Base-by-base conservation (phyloP, 2,888 invertebrate species). In the Notocelia uddmanniana region DNA sequence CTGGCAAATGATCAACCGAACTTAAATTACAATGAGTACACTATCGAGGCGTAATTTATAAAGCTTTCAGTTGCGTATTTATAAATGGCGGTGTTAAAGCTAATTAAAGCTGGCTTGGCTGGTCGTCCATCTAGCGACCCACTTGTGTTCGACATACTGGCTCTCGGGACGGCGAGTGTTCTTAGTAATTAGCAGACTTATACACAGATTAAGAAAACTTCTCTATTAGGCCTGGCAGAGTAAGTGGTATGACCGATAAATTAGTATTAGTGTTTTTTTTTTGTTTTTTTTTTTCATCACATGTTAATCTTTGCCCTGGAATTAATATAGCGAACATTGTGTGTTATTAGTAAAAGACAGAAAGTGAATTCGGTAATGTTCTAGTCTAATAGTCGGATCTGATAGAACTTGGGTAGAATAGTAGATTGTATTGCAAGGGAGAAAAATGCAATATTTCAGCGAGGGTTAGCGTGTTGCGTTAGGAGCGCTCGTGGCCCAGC, bases 121-220 rank as follows among this genome's bases (percentile, higher is more conserved):
- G 63, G 79, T 77, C 81, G 83, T 83, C 79, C 79, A 81, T 85
- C 83, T 83, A 81, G 73, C 80, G 80, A 80, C 84, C 84, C 70
- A 83, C 73, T 78, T 83, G 69, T 54, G 50, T 50, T 66, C 11
- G 55, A 68, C 73, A 69, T 26, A 73, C 73, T 34, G 60, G n/a
- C 54, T 58, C 37, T 66, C 34, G 68, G 57, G 19, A 54, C 11
- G 34, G 63, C 63, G 52, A 63, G 34, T 52, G 34, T 15, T 10
- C 6, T 18, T 8, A 63, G 34, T 48, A 63, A 63, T 52, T 52
- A 63, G 9, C 15, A 21, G 50, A 62, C 9, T 15, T 23, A 26
- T 45, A n/a, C 5, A 48, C 48, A 5, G 0, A 37, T 11, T 1
- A 10, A 18, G n/a, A 3, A 26, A 57, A 34, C 19, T 13, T 52